Evolutionary conservation across 2,113 vertebrate species (phyloP), one percentile per base, ranked within the genome.

Genomic region (Seriola quinqueradiata): DNA sequence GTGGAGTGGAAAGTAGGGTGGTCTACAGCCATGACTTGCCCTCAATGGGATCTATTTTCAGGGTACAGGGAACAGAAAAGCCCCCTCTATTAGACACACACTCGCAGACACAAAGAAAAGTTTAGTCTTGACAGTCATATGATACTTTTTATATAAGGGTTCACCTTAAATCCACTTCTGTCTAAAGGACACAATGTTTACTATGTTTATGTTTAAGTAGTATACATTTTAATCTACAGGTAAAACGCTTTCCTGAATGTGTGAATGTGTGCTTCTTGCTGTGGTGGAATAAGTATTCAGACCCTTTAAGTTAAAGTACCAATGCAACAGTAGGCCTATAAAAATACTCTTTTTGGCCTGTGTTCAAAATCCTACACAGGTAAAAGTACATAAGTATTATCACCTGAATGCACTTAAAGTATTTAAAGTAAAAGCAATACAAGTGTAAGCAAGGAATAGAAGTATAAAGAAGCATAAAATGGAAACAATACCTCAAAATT

Each of bases 1-100:
- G 59, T 89, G 79, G 83, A 93, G 87, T 90, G 90, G 83, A 92
- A 94, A 94, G 82, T 86, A 71, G 68, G 81, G 65, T 81, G 79
- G 84, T 89, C 71, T 79, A 52, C 57, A 90, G 80, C 79, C 86
- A 78, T 88, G 83, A 84, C 89, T 75, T 67, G 74, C 71, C 77
- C 78, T 81, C 79, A 77, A 58, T 72, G 64, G 85, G 81, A 87
- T 90, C 86, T 71, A 83, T 84, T 90, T 86, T 83, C 54, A 85
- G 77, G 79, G 72, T 79, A 82, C 50, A 89, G 61, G 71, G 75
- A 83, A 81, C 42, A 82, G 79, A 85, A 74, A 83, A 59, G 77
- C 21, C 77, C 36, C 64, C 19, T 42, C 54, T 59, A 50, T 83
- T 61, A 74, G 42, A 65, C 21, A 25, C 46, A 80, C 42, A 75